phyloP scores from a whole-genome alignment of 2,888 invertebrate species.

The Tetranychus piercei region DNA sequence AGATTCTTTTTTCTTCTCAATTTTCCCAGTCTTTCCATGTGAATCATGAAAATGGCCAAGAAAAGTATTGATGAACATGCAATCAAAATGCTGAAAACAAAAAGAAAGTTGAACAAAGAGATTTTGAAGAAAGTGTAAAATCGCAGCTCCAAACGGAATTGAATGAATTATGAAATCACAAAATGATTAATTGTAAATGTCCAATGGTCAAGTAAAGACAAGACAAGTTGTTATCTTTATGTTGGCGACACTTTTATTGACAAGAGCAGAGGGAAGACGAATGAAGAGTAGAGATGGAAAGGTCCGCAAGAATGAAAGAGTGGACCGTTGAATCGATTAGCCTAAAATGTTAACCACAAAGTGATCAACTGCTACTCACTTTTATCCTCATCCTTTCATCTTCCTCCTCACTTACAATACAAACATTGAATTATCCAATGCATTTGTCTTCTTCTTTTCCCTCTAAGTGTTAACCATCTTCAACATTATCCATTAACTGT shows the following conservation, averaged over 20 bases:
- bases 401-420: background rate
- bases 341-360: background rate
- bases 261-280: background rate
- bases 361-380: background rate
- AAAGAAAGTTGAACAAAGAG: too few species aligned
- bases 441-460: background rate
- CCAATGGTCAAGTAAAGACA: too few species aligned
- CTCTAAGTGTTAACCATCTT: background rate
- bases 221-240: too few species aligned
- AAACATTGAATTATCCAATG: background rate
- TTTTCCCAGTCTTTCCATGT: background rate
- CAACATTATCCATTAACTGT: background rate
- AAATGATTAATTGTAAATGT: too few species aligned
- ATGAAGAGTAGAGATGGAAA: background rate
- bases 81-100: too few species aligned
- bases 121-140: too few species aligned
- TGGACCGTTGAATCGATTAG: background rate
- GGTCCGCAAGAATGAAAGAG: background rate
- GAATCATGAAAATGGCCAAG: too few species aligned
- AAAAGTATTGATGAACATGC: too few species aligned
- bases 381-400: conserved; percentile 1
- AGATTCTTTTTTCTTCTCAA: background rate
- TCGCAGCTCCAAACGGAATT: too few species aligned
- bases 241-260: too few species aligned
- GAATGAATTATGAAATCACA: background rate